phyloP scores from a whole-genome alignment of 2,888 invertebrate species.

The Dolomedes plantarius region DNA sequence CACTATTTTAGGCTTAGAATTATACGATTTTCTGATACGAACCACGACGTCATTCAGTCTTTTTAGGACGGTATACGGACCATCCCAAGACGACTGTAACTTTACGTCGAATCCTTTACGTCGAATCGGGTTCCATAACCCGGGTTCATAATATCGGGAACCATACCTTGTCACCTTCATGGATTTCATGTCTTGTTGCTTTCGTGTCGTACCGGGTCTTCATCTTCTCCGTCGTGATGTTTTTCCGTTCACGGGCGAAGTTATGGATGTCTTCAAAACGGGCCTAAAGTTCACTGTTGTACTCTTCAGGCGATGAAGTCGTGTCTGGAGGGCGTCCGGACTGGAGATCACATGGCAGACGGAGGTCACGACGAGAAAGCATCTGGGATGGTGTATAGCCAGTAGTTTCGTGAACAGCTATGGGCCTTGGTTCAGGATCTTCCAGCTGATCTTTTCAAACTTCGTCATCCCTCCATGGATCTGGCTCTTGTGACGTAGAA shows the following conservation, averaged over 20 bases:
- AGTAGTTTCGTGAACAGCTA: background rate
- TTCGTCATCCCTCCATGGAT: no score
- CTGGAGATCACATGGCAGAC: background rate
- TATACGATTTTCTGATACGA: background rate
- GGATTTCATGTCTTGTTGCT: background rate
- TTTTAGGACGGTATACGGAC: constrained; percentile 3
- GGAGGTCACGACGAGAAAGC: background rate
- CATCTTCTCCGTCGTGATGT: background rate
- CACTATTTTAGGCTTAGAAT: background rate
- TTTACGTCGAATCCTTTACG: background rate
- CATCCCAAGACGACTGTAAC: constrained; percentile 9
- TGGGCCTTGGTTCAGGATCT: no score
- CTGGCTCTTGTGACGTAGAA: no score
- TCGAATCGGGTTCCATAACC: background rate
- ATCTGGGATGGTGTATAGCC: background rate
- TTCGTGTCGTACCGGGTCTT: background rate
- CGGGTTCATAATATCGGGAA: no score
- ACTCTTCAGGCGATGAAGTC: background rate
- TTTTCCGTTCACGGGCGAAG: background rate
- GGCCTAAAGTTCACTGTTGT: background rate
- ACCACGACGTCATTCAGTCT: no score
- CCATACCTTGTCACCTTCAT: background rate
- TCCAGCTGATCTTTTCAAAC: no score
- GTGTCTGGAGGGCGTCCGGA: background rate
- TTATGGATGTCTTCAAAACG: background rate